Evolutionary conservation across 2,888 invertebrate species (phyloP), one percentile per base, ranked within the genome.

Genomic region (Entomobrya multifasciata): DNA sequence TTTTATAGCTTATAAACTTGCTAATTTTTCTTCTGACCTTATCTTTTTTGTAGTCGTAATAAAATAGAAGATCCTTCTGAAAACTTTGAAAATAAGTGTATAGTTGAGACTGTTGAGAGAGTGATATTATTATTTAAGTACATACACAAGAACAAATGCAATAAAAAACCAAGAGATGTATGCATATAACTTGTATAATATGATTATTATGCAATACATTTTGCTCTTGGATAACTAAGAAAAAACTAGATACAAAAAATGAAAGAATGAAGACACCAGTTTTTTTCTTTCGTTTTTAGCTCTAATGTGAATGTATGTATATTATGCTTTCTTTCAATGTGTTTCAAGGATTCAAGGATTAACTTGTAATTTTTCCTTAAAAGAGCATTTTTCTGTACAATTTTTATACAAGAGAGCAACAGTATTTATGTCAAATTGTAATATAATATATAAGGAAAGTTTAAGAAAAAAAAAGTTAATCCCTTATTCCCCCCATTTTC

Each of bases 11-110:
- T 62, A 78, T 65, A 65, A 78, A 78, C 44, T 41, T 55, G 30
- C 44, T 77, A 77, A 77, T 77, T 55, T 60, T 49, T 78, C 13
- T 10, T 25, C 27, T 78, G 78, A 78, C 78, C 78, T 78, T 78
- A 57, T 62, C 78, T 17, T 78, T 22, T 17, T 36, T 36, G 5
- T 36, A 44, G 17, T 41, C 41, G 20, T 60, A 77, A 57, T 47
- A 70, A 44, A 30, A 30, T 11, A n/a, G 10, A 15, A 74, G 49
- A 27, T 27, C 52, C 27, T 17, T n/a, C 1, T 17, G 17, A 52
- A 52, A 52, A 15, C 17, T 52, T 52, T 52, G 17, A 52, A 52
- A 10, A 1, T 6, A 52, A n/a, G n/a, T n/a, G n/a, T n/a, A n/a
- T n/a, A n/a, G n/a, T n/a, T n/a, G n/a, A n/a, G n/a, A n/a, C n/a